These are phyloP conservation scores for Andrena marginata DNA, from an alignment of 2,888 invertebrate species.

Conservation along the genomic window DNA sequence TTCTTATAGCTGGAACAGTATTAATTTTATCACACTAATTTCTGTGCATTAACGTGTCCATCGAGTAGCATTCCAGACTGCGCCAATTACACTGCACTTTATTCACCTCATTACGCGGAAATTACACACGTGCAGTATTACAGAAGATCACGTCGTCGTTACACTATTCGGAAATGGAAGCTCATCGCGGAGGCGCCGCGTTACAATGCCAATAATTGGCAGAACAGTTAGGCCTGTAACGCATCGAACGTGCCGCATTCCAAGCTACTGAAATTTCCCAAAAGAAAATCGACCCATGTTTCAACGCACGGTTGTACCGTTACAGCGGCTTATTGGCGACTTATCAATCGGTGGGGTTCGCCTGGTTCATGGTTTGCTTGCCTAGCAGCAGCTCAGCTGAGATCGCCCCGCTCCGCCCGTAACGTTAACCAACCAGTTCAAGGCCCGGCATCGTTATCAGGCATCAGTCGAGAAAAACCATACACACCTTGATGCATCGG, in stretches of 20 bases:
- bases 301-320: conserved; percentile 5
- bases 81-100: conserved; percentile 2
- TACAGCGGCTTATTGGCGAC: background rate
- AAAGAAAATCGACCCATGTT: background rate
- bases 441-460: background rate
- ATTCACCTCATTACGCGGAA: background rate
- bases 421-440: conserved; percentile 13
- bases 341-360: conserved; percentile 26
- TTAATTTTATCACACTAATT: no score
- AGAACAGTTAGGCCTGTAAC: conserved; percentile 44
- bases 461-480: background rate
- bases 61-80: background rate
- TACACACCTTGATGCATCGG: background rate
- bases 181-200: background rate
- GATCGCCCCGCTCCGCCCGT: background rate
- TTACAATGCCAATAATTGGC: conserved; percentile 24
- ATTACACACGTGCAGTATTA: conserved; percentile 5
- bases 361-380: conserved; percentile 1
- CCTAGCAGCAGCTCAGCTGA: background rate
- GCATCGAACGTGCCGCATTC: conserved; percentile 7
- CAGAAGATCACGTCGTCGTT: conserved; percentile 13
- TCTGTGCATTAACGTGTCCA: no score
- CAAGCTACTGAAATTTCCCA: background rate
- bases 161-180: background rate
- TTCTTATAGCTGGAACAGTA: no score